Evolutionary conservation across 2,888 invertebrate species (phyloP).

Genomic region (Eumacrocentrus americanus): DNA sequence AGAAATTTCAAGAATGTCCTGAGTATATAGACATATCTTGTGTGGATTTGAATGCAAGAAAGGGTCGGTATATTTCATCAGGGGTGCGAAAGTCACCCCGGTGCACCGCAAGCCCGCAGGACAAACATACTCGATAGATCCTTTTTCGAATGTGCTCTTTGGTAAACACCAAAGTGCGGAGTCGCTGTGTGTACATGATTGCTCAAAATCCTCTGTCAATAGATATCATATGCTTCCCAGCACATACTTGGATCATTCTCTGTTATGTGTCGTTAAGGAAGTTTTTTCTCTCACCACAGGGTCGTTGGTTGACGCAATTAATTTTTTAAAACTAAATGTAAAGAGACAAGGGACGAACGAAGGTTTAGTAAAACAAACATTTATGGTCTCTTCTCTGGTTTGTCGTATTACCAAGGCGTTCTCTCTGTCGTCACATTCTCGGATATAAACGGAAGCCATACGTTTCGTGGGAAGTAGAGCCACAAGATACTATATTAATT

Average conservation of each 20-base stretch:
- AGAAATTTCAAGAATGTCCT: too few relatives aligned
- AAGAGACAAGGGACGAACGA: constrained; percentile 28
- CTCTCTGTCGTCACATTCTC: constrained; percentile 21
- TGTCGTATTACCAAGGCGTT: constrained; percentile 26
- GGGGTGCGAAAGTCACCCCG: constrained; percentile 34
- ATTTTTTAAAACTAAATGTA: constrained; percentile 24
- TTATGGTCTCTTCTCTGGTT: constrained; percentile 30
- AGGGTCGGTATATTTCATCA: not conserved
- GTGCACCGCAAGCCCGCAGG: constrained; percentile 12
- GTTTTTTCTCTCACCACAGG: not conserved
- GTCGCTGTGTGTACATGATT: not conserved
- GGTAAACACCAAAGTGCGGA: constrained; percentile 28
- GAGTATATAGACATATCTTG: not conserved
- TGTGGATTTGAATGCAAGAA: not conserved
- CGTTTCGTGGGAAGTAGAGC: constrained; percentile 26
- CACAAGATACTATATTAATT: not conserved
- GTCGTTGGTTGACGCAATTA: constrained; percentile 28
- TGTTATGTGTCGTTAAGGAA: not conserved
- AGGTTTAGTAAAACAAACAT: constrained; percentile 41
- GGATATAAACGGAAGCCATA: constrained; percentile 38
- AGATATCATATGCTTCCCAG: not conserved
- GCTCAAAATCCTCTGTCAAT: not conserved
- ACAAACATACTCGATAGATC: constrained; percentile 36
- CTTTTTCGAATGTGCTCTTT: constrained; percentile 34
- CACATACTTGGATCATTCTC: not conserved